Conservation (phyloP, 2,888 invertebrate genomes). For the Athalia cordata region DNA sequence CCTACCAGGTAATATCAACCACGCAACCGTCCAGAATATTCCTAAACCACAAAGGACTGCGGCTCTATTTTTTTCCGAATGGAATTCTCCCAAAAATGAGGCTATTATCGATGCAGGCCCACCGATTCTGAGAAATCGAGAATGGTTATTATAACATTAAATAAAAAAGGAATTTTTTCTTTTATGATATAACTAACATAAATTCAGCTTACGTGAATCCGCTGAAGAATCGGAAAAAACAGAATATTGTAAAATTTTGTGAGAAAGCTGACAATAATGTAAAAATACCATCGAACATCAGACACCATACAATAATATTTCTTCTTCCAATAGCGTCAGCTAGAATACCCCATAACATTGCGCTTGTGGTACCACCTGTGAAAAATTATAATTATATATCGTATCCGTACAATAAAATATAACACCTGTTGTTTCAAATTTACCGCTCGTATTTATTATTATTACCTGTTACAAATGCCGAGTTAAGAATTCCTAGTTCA, state of each 20-base stretch:
- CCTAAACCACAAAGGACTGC: constrained; percentile 78
- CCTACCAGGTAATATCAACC: constrained; percentile 77
- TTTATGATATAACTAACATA: not conserved
- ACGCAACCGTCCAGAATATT: constrained; percentile 77
- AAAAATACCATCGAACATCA: constrained; percentile 74
- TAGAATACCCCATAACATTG: constrained; percentile 85
- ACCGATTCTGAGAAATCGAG: constrained; percentile 62
- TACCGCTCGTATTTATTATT: no score
- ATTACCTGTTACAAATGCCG: constrained; percentile 27
- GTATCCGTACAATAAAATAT: not conserved
- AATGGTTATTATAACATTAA: not conserved
- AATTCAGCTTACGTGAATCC: constrained; percentile 72
- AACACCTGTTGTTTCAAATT: no score
- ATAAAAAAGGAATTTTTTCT: not conserved
- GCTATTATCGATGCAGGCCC: constrained; percentile 77
- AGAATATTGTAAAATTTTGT: constrained; percentile 76
- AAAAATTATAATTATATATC: constrained; percentile 18
- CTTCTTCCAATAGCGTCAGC: constrained; percentile 84
- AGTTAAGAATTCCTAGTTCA: constrained; percentile 30
- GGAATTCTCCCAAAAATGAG: constrained; percentile 79
- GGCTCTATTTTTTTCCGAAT: constrained; percentile 76
- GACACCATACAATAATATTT: constrained; percentile 74
- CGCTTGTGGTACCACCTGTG: constrained; percentile 80
- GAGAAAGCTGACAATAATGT: constrained; percentile 77
- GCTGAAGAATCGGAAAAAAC: constrained; percentile 78